phyloP scores from a whole-genome alignment of 2,113 vertebrate species.

The Python bivittatus region DNA sequence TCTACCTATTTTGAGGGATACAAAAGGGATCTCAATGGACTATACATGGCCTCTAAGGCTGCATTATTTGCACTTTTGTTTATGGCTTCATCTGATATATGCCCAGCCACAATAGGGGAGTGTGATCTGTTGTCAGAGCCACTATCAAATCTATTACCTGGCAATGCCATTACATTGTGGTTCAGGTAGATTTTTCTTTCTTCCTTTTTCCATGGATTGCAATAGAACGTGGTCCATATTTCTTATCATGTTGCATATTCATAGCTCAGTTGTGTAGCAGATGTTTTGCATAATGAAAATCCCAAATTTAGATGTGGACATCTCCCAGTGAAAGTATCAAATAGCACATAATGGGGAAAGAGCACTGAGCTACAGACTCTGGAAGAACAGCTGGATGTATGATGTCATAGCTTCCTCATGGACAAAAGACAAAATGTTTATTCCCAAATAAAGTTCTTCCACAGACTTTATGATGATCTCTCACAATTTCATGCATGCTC shows the following conservation, averaged over 20 bases:
- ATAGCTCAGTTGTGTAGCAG: not conserved
- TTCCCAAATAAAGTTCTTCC: not conserved
- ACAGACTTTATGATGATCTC: not conserved
- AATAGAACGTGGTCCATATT: not conserved
- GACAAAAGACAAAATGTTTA: not conserved
- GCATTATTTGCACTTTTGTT: no score
- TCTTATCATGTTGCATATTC: not conserved
- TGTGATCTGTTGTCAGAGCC: not conserved
- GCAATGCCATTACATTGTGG: not conserved
- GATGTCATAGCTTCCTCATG: not conserved
- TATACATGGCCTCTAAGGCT: no score
- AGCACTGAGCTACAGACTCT: not conserved
- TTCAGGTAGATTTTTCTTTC: not conserved
- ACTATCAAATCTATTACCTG: not conserved
- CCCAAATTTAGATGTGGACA: no score
- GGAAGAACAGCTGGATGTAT: not conserved
- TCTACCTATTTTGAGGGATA: no score
- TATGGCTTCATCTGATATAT: no score
- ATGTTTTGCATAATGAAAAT: not conserved
- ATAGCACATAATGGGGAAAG: not conserved
- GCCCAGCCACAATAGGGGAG: not conserved
- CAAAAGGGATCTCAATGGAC: no score
- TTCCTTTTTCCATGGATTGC: not conserved
- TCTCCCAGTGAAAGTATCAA: not conserved
- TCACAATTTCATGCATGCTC: not conserved